Evolutionary conservation across 2,888 invertebrate genomes (phyloP), one percentile per base, ranked within the genome.

Genomic region (Anthrax anthrax): DNA sequence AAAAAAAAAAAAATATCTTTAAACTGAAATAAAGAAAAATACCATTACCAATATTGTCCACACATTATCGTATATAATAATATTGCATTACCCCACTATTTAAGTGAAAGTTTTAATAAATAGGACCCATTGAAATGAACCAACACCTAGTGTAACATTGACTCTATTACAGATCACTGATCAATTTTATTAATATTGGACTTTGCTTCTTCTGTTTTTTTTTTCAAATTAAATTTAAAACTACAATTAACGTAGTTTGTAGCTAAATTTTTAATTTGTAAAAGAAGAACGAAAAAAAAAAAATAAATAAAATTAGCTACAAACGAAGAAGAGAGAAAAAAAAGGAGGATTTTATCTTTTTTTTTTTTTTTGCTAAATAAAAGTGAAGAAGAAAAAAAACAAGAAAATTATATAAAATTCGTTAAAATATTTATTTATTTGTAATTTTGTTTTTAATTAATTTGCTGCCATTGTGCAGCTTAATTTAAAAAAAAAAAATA

Each of bases 141-240:
- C 65, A 67, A 65, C 68, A 68, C 65, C 67, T 69, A 69, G 69
- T 69, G 63, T 64, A 64, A 65, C 60, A 63, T 64, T 64, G 64
- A 64, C 67, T 63, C 65, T 66, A 62, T 66, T 62, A 64, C 59
- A 62, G 60, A 58, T 58, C 61, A 65, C 64, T 66, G 60, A 60
- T 56, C n/a, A n/a, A n/a, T n/a, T n/a, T n/a, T n/a, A n/a, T n/a
- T n/a, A n/a, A n/a, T n/a, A n/a, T n/a, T n/a, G n/a, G n/a, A n/a
- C n/a, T n/a, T n/a, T n/a, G n/a, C n/a, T n/a, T n/a, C n/a, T 53
- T 56, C 60, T 56, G 56, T 57, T 56, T 55, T 52, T 52, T 51
- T 36, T 23, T 36, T 36, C n/a, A n/a, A n/a, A n/a, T n/a, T n/a
- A n/a, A n/a, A n/a, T n/a, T n/a, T n/a, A n/a, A n/a, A n/a, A n/a